Base-by-base conservation (phyloP, 1,140 invertebrate species). In the Hylaeus anthracinus region DNA sequence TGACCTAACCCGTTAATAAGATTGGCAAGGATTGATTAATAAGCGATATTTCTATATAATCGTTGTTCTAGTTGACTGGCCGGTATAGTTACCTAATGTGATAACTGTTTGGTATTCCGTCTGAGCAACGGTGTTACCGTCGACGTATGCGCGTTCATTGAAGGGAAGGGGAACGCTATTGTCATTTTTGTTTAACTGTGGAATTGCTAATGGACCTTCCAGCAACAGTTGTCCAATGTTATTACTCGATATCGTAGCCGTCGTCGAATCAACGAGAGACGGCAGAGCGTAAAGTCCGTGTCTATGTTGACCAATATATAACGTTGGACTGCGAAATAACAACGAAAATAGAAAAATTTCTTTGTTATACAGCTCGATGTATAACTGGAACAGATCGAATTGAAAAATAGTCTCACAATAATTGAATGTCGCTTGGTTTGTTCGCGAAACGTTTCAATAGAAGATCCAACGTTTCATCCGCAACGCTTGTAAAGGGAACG, bases 231-330 rank as follows among this genome's bases (percentile, higher is more conserved):
- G 95, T 39, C 94, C 95, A 15, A 94, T 88, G 74, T 95, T 94
- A 6, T 95, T 94, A 6, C 94, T 94, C 0, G 95, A 95, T 91
- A 97, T 96, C 9, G 96, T 96, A 12, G 96, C 95, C 10, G 95
- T 96, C 76, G 96, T 96, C 86, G 97, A 96, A 93, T 99, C 98
- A 1, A 98, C 98, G 41, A 98, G 93, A 0, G 98, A 98, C 4
- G 97, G 97, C 60, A 99, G 91, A 0, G 98, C 98, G 92, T 99
- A 99, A 2, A 98, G 92, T 2, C 97, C 97, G 91, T 97, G 95
- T 74, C 95, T 94, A 92, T 98, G 96, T 92, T 99, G 97, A 6
- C 98, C 98, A 84, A 99, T 96, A 92, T 99, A 99, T 26, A 99
- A 93, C 1, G 98, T 99, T 72, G 97, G 97, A 86, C 97, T 98